Evolutionary conservation across 1,140 invertebrate genomes (phyloP), one percentile per base, ranked within the genome.

Genomic region (Polyergus mexicanus): DNA sequence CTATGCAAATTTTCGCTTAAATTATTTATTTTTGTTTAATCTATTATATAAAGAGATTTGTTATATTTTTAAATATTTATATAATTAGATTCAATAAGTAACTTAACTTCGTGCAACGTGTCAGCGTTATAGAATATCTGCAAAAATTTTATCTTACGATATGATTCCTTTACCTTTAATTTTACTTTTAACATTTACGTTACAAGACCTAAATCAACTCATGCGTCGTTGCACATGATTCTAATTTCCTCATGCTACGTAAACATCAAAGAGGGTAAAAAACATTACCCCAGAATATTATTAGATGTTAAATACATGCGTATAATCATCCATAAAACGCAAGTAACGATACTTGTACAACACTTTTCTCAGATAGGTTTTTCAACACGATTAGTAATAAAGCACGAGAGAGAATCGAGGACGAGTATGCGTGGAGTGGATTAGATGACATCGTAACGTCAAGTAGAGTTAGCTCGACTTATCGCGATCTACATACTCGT

Each of bases 401-500:
- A 83, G 32, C 19, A 56, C 28, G 51, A 74, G 51, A 74, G 51
- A 41, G 19, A 38, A 54, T 44, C 22, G 13, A 65, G 10, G 19
- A 47, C 19, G 25, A 22, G 25, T 19, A 13, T 10, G 47, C 56
- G 62, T 75, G 47, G 47, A 16, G 22, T 78, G 22, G 28, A 85
- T 78, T 74, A 66, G 16, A 28, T 87, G 54, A 69, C 44, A 51
- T 35, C 41, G 51, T n/a, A 35, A 19, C 38, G 47, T 51, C 65
- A 85, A 63, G 71, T 76, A 62, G 58, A 72, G 83, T 47, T 78
- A 63, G 51, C 44, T 60, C 63, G 66, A 66, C 66, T 87, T 86
- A 88, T 88, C 84, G 62, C 63, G 68, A 88, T 58, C 22, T 28
- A 66, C 74, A 51, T 63, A 80, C 84, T 88, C 86, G 62, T 88